Evolutionary conservation across 2,113 vertebrate species (phyloP), one percentile per base, ranked within the genome.

Genomic region (Micronycteris hirsuta): DNA sequence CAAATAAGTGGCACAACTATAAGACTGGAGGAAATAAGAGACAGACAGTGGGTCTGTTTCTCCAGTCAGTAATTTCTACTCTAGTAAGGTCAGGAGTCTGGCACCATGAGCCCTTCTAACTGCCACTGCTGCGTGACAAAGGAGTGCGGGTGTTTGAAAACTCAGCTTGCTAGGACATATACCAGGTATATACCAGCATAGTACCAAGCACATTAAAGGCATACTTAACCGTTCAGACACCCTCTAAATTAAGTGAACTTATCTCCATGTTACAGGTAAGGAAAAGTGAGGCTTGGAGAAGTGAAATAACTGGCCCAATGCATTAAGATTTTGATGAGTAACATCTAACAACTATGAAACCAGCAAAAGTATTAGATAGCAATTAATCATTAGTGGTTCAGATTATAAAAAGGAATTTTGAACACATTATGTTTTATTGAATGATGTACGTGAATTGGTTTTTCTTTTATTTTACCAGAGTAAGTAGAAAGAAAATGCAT

Each of bases 401-500:
- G 5, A 77, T 58, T 86, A 31, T 65, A 82, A 82, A 92, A 88
- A 45, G 58, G 28, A 33, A 45, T 73, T 5, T 19, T 58, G 7
- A n/a, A 26, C 17, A 45, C 12, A 12, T 43, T 43, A 47, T 20
- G 13, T 85, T 93, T 90, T 65, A 67, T 31, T 93, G 84, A 92
- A 86, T 45, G 13, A 92, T 67, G 65, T 70, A 22, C 26, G 26
- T 82, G 70, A 78, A 65, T 49, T 93, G 28, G 5, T 41, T 91
- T 95, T 73, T 84, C 71, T 81, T 77, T 77, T 68, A 45, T 83
- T 92, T 87, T 81, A 77, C n/a, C 28, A 68, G 31, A 77, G 16
- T 52, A n/a, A 94, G 45, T 47, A 85, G 61, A 73, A 92, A 85
- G 13, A 54, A 93, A 95, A 85, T 84, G 70, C 61, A 96, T 91